Conservation (phyloP, 2,888 invertebrate genomes). For the Phymatocera aterrima region DNA sequence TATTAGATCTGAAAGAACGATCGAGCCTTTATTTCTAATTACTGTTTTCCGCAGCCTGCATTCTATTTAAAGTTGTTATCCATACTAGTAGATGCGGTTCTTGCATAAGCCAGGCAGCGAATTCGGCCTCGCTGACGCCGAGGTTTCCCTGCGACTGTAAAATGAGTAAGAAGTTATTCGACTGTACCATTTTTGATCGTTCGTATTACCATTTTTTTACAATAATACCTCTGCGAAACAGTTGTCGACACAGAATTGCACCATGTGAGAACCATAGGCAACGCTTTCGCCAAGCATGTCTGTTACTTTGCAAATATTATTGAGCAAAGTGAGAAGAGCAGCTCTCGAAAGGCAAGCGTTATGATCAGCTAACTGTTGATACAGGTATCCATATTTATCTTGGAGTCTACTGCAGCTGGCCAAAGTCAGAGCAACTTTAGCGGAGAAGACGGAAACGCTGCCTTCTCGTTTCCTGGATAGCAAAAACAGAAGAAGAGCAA, state of each 20-base stretch:
- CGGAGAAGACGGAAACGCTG: slow-evolving; percentile 81
- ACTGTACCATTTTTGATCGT: no score
- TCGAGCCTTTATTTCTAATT: slow-evolving; percentile 48
- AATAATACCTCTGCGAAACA: slow-evolving; percentile 83
- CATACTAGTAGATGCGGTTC: slow-evolving; percentile 81
- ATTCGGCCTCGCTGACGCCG: slow-evolving; percentile 81
- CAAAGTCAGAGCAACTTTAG: slow-evolving; percentile 82
- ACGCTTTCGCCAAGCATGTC: slow-evolving; percentile 80
- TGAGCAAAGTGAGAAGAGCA: slow-evolving; percentile 79
- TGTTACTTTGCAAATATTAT: slow-evolving; percentile 79
- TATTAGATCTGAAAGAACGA: no score
- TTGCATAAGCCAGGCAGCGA: slow-evolving; percentile 83
- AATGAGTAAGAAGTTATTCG: slow-evolving; percentile 34
- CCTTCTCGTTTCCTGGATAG: slow-evolving; percentile 78
- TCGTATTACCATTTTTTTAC: neutral
- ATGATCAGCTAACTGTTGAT: slow-evolving; percentile 84
- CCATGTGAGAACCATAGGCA: slow-evolving; percentile 79
- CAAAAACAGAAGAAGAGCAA: no score
- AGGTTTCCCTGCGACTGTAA: slow-evolving; percentile 82
- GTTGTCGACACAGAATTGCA: slow-evolving; percentile 82
- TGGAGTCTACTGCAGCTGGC: slow-evolving; percentile 81
- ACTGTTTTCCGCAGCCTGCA: slow-evolving; percentile 80
- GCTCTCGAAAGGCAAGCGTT: slow-evolving; percentile 84
- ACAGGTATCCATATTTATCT: slow-evolving; percentile 82
- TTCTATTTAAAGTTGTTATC: slow-evolving; percentile 81